Percentiles rank a stretch among this genome's conserved stretches.
Evolutionary conservation across 2,888 invertebrate genomes (phyloP).

Genomic region (Cyclophora punctaria): DNA sequence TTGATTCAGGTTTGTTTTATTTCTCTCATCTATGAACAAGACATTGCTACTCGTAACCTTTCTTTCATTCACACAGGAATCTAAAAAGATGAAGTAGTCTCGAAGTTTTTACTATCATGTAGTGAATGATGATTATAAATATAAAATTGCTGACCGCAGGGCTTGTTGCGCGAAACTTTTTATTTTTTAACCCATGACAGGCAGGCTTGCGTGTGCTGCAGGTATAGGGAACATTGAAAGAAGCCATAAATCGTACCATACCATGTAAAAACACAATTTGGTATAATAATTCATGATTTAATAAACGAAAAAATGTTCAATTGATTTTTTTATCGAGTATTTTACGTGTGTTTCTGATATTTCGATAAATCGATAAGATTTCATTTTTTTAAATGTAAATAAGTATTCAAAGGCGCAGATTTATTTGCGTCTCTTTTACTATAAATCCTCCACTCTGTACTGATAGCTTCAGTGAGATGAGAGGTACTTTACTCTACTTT

Average conservation of each 20-base stretch:
- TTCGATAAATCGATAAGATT: no score
- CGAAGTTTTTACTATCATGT: slow-evolving; percentile 41
- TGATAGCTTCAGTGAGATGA: no score
- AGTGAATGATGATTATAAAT: slow-evolving; percentile 44
- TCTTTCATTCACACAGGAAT: slow-evolving; percentile 19
- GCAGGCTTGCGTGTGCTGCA: slow-evolving; percentile 44
- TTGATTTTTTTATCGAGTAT: slow-evolving; percentile 6
- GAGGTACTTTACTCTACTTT: no score
- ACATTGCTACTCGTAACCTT: not conserved
- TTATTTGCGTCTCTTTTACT: no score
- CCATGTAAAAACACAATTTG: slow-evolving; percentile 41
- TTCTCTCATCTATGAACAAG: no score
- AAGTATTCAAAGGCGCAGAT: no score
- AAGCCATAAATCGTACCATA: slow-evolving; percentile 42
- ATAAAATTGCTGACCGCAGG: slow-evolving; percentile 53
- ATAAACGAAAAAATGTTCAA: slow-evolving; percentile 10
- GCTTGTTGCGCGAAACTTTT: slow-evolving; percentile 37
- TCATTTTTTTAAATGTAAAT: no score
- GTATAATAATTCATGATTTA: slow-evolving; percentile 37
- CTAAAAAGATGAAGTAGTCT: slow-evolving; percentile 31
- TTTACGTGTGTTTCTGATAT: no score
- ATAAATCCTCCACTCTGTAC: no score
- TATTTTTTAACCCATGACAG: slow-evolving; percentile 39
- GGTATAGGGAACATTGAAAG: slow-evolving; percentile 51
- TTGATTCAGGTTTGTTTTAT: no score